Evolutionary conservation across 2,113 vertebrate genomes (phyloP).

Genomic region (Myotis lucifugus): DNA sequence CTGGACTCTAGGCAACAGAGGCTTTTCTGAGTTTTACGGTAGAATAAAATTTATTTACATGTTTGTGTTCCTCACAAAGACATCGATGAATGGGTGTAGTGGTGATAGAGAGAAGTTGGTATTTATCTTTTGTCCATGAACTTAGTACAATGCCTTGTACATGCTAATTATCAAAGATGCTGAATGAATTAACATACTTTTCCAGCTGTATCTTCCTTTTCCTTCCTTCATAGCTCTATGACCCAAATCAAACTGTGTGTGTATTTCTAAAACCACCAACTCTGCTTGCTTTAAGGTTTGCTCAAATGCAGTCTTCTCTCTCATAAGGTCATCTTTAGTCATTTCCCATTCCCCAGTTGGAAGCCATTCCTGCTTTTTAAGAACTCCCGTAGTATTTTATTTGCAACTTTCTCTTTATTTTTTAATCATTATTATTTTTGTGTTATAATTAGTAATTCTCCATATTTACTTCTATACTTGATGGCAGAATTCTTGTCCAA

Average conservation of each 20-base stretch:
- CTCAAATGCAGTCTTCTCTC: background rate
- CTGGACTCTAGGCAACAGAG: background rate
- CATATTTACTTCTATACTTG: slow-evolving; percentile 10
- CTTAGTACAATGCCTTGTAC: background rate
- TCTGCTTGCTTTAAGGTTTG: background rate
- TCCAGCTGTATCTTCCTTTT: background rate
- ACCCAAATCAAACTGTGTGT: background rate
- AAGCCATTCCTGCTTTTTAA: background rate
- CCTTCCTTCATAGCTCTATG: background rate
- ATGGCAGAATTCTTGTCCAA: slow-evolving; percentile 21
- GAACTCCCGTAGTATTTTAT: background rate
- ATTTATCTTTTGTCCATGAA: background rate
- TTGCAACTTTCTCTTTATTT: background rate
- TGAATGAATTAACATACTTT: background rate
- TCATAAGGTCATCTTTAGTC: background rate
- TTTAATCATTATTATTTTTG: slow-evolving; percentile 1
- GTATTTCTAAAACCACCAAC: background rate
- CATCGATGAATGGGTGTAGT: background rate
- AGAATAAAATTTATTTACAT: background rate
- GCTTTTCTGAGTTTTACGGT: slow-evolving; percentile 12
- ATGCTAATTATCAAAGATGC: background rate
- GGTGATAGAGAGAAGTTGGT: background rate
- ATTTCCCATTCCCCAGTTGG: background rate
- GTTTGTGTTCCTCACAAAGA: background rate
- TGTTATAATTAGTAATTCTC: background rate